Evolutionary conservation across 2,888 invertebrate species (phyloP), one percentile per base, ranked within the genome.

Genomic region (Blastobasis adustella): DNA sequence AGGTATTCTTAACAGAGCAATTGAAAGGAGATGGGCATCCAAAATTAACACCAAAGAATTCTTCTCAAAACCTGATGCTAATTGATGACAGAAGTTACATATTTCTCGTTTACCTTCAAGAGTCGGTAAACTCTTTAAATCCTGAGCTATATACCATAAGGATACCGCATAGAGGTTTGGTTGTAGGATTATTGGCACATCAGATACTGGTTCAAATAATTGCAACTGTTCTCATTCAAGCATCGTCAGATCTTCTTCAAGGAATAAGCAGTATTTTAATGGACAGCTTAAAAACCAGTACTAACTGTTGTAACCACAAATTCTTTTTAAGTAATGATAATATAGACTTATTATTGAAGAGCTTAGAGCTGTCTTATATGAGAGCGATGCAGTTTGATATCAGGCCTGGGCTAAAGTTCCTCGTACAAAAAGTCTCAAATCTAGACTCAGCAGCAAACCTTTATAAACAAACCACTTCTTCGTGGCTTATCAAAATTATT

Each of bases 191-290:
- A 53, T 76, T 98, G 59, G 96, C 97, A 5, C 97, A 98, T 77
- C 97, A 98, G 84, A 95, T 98, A 91, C 86, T 98, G 50, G 90
- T 98, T 40, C 98, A 98, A 83, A 94, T 97, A 50, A 93, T 98
- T 55, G 97, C 96, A 4, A 95, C 94, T 64, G 90, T 98, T 10
- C 86, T 98, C 10, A 90, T 98, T 44, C 95, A 96, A 68, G 93
- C 94, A 4, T 90, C 91, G 1, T 87, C 90, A 9, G 90, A 92
- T 59, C 88, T 92, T 9, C 90, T 92, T 61, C 91, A 92, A 59
- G 85, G 87, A 8, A 91, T 93, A 36, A 91, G 91, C 62, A 88
- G 90, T 65, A 92, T 92, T 59, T 79, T 92, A 46, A 77, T 91
- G 46, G 91, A 90, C 37, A 73, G 86, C 63, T 73, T 88, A 37